Conservation (phyloP, 2,888 invertebrate genomes). For the Osmoderma eremita region DNA sequence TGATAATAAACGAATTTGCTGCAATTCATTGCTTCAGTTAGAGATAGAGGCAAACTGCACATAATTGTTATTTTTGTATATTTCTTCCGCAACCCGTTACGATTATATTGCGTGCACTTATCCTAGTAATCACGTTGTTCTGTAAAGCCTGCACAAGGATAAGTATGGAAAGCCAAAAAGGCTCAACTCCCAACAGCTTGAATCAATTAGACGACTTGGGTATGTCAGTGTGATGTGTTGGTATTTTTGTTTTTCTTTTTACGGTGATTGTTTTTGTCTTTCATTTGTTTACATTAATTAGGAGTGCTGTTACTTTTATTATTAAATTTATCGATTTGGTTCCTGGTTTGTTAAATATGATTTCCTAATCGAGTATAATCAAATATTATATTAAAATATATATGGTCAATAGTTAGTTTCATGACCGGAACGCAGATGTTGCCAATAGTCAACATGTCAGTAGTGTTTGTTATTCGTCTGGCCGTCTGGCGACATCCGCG, state of each 20-base stretch:
- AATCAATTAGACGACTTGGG: conserved; percentile 80
- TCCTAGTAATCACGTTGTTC: conserved; percentile 59
- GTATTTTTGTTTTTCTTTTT: conserved; percentile 43
- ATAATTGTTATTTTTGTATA: not conserved
- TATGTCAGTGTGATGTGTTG: conserved; percentile 66
- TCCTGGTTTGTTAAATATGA: conserved; percentile 8
- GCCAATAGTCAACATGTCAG: no score
- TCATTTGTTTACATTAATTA: not conserved
- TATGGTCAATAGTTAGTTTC: no score
- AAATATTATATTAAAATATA: no score
- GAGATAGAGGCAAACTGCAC: not conserved
- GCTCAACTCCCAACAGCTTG: conserved; percentile 80
- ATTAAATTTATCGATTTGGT: conserved; percentile 33
- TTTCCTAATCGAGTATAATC: conserved; percentile 19
- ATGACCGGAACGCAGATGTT: no score
- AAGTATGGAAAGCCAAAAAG: conserved; percentile 85
- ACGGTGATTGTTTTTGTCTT: conserved; percentile 25
- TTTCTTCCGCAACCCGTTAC: conserved; percentile 3
- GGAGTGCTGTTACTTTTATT: conserved; percentile 30
- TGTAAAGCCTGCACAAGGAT: conserved; percentile 88
- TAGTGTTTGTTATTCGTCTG: no score
- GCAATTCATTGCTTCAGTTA: no score
- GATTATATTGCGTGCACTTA: conserved; percentile 37
- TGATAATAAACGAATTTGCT: no score
- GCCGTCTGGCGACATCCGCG: no score